These are phyloP conservation scores for Antitype chi DNA, from an alignment of 2,888 invertebrate species.

Conservation along the genomic window DNA sequence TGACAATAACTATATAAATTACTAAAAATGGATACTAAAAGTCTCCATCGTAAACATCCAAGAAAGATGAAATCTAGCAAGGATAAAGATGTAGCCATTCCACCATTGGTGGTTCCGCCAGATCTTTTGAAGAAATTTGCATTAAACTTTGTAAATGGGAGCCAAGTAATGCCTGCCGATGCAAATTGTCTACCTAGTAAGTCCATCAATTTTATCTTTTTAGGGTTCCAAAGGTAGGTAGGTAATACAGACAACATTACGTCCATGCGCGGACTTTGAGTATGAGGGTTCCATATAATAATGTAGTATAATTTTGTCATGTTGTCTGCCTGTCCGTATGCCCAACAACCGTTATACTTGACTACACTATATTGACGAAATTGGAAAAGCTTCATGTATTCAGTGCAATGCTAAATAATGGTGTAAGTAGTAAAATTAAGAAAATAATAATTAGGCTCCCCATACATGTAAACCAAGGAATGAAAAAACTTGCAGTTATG, in stretches of 20 bases:
- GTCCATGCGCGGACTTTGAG: no score
- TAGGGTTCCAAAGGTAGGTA: background rate
- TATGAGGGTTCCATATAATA: no score
- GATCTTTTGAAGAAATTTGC: constrained; percentile 86
- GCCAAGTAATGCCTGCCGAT: constrained; percentile 24
- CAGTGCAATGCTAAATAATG: no score
- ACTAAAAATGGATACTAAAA: constrained; percentile 59
- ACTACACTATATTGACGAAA: background rate
- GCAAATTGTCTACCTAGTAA: constrained; percentile 51
- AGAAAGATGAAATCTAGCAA: constrained; percentile 62
- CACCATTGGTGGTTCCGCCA: constrained; percentile 84
- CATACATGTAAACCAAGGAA: background rate
- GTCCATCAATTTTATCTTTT: constrained; percentile 16
- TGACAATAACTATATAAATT: constrained; percentile 19
- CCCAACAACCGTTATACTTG: background rate
- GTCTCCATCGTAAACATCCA: constrained; percentile 63
- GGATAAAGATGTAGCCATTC: constrained; percentile 69
- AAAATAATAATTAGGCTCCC: background rate
- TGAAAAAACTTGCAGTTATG: background rate
- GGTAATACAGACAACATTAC: no score
- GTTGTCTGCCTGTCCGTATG: background rate
- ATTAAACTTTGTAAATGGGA: constrained; percentile 75
- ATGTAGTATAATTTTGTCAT: background rate
- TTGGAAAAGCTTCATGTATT: background rate
- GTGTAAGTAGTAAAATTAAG: background rate